A percentile compares a stretch with the other conserved stretches of the same genome.
These are phyloP conservation scores for Netelia melanura DNA, from an alignment of 2,888 invertebrate genomes.

Conservation along the genomic window DNA sequence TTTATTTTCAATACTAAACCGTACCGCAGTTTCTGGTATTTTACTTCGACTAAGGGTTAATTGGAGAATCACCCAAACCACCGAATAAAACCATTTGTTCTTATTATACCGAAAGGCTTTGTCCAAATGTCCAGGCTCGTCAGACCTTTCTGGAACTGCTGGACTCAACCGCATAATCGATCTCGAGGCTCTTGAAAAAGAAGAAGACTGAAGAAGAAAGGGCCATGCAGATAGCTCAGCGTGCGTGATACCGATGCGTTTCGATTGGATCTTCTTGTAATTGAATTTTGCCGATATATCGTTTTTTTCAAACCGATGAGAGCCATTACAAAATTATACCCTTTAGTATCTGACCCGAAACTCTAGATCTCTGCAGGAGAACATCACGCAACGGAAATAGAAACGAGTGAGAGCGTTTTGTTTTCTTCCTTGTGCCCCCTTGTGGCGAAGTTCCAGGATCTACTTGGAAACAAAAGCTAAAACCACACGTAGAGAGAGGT, in stretches of 20 bases:
- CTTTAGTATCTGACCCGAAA: not conserved
- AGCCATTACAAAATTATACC: conserved; percentile 47
- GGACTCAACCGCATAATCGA: conserved; percentile 52
- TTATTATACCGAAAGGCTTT: conserved; percentile 2
- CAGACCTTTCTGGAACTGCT: conserved; percentile 42
- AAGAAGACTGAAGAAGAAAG: not conserved
- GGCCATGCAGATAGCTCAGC: not conserved
- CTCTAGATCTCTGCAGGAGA: not conserved
- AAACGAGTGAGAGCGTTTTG: conserved; percentile 19
- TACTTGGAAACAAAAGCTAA: conserved; percentile 39
- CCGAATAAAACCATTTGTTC: conserved; percentile 9
- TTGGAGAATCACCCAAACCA: not conserved
- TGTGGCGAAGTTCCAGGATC: conserved; percentile 58
- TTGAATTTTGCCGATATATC: conserved; percentile 49
- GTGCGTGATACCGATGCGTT: conserved; percentile 45
- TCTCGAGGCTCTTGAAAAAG: not conserved
- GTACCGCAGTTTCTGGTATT: no score
- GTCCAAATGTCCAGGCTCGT: not conserved
- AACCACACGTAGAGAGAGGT: conserved; percentile 26
- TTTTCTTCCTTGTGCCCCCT: not conserved
- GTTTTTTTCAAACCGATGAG: conserved; percentile 24
- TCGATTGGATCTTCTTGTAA: conserved; percentile 47
- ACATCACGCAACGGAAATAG: conserved; percentile 44
- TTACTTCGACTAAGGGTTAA: no score
- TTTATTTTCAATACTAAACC: no score